Evolutionary conservation across 2,113 vertebrate species (phyloP).

Genomic region (Phoenicopterus ruber): DNA sequence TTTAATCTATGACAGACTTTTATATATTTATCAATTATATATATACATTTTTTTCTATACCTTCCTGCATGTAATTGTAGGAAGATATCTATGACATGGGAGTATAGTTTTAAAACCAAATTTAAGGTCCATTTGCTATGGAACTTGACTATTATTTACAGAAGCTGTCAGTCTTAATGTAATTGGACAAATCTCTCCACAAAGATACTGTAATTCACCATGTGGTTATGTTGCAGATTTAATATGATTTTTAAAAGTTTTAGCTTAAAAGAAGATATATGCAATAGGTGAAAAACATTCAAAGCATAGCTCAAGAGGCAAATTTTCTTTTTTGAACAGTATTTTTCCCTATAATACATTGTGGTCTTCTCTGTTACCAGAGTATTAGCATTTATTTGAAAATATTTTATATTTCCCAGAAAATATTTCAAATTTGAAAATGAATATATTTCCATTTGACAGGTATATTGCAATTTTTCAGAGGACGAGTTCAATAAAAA

Average conservation of each 20-base stretch:
- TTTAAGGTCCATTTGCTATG: neutral
- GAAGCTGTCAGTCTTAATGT: neutral
- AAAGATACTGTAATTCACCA: neutral
- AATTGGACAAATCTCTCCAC: neutral
- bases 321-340: neutral
- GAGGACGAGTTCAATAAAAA: neutral
- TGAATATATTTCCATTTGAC: neutral
- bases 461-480: neutral
- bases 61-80: neutral
- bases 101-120: neutral
- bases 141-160: neutral
- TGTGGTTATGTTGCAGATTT: neutral
- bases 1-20: neutral
- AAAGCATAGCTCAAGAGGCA: neutral
- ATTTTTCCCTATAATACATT: neutral
- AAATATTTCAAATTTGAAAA: neutral
- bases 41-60: neutral
- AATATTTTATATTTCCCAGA: neutral
- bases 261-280: neutral
- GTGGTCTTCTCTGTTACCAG: neutral
- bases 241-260: neutral
- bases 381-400: neutral
- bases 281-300: neutral
- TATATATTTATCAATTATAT: neutral
- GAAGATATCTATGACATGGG: neutral